A percentile compares a stretch with the other conserved stretches of the same genome.
Conservation (phyloP, 2,888 invertebrate species). For the Tyria jacobaeae region DNA sequence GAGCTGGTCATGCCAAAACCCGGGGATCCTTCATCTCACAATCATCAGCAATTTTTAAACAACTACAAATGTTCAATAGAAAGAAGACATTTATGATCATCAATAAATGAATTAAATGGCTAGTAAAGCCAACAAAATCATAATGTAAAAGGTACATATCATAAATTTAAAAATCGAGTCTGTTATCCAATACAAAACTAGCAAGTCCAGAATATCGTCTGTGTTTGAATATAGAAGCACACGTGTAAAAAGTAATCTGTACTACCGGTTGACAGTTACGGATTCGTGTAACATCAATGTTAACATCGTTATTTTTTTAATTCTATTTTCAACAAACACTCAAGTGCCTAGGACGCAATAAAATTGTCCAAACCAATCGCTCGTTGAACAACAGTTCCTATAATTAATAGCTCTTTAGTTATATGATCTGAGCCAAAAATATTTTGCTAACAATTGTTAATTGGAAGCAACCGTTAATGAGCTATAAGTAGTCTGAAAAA, state of each 20-base stretch:
- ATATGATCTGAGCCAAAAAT: constrained; percentile 20
- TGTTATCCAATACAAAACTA: background rate
- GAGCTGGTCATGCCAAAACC: constrained; percentile 42
- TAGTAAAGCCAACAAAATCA: background rate
- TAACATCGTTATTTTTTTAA: constrained; percentile 6
- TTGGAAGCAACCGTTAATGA: constrained; percentile 37
- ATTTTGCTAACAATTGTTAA: constrained; percentile 33
- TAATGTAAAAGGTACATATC: background rate
- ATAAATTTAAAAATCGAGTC: background rate
- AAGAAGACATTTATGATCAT: background rate
- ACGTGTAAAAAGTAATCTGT: constrained; percentile 20
- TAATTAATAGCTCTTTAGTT: constrained; percentile 17
- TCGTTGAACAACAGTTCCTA: constrained; percentile 7
- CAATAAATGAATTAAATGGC: no score
- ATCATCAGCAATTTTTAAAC: constrained; percentile 35
- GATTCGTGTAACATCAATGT: constrained; percentile 16
- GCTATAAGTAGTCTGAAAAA: constrained; percentile 39
- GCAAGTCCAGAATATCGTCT: constrained; percentile 4
- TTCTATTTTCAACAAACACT: constrained; percentile 17
- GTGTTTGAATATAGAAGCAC: constrained; percentile 26
- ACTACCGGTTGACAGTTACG: constrained; percentile 19
- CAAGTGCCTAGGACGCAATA: constrained; percentile 14
- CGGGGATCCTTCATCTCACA: constrained; percentile 43
- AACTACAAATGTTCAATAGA: constrained; percentile 28
- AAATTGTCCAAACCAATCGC: constrained; percentile 2